A percentile compares a stretch with the other conserved stretches of the same genome.
phyloP scores from a whole-genome alignment of 2,888 invertebrate genomes.

The Zhuqinia jingwanae region DNA sequence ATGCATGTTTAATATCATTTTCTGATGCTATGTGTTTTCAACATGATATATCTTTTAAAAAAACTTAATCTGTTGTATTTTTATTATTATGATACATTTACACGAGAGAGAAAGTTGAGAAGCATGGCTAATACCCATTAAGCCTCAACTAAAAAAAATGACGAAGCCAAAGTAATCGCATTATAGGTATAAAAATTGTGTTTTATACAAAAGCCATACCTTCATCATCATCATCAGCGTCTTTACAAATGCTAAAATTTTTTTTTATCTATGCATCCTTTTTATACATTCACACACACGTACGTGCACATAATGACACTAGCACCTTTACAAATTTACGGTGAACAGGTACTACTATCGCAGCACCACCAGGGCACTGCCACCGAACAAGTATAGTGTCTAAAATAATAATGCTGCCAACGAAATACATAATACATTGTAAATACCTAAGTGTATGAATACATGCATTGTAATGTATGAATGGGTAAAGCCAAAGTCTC shows the following conservation, averaged over 20 bases:
- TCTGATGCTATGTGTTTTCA: not conserved
- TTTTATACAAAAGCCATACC: not conserved
- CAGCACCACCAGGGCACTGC: slow-evolving; percentile 19
- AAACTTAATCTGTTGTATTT: not conserved
- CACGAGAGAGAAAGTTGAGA: slow-evolving; percentile 59
- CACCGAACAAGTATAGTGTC: slow-evolving; percentile 1
- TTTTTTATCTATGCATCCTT: not conserved
- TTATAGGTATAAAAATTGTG: slow-evolving; percentile 20
- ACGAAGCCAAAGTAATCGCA: slow-evolving; percentile 54
- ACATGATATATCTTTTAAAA: not conserved
- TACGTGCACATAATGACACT: slow-evolving; percentile 34
- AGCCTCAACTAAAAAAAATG: slow-evolving; percentile 28
- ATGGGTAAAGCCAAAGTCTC: not conserved
- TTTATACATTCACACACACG: not conserved
- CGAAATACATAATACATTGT: not conserved
- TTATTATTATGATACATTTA: not conserved
- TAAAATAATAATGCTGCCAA: too few relatives aligned
- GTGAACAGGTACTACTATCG: not conserved
- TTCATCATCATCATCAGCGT: not conserved
- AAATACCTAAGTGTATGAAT: not conserved
- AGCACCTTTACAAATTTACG: not conserved
- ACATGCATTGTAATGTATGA: not conserved
- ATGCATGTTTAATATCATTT: not conserved
- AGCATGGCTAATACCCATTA: slow-evolving; percentile 58
- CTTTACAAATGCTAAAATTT: slow-evolving; percentile 21